Conservation (phyloP, 2,888 invertebrate species). For the Ectemnius cavifrons region DNA sequence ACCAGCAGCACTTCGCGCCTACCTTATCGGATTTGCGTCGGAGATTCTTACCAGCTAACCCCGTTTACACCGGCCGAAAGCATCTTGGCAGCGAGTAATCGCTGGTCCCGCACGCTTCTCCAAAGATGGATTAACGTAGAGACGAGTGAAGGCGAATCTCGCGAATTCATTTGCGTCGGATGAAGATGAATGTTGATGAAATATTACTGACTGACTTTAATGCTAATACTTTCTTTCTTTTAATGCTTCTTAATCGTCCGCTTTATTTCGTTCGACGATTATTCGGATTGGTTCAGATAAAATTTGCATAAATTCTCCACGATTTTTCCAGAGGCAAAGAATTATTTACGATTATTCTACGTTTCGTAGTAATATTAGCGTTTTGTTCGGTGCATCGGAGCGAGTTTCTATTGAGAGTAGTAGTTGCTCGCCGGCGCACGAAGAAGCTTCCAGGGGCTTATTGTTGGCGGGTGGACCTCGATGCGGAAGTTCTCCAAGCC, state of each 20-base stretch:
- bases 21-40: neutral
- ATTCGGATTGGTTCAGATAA: neutral
- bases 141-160: neutral
- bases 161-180: neutral
- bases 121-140: neutral
- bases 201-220: neutral
- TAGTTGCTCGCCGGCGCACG: no score
- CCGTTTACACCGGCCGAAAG: neutral
- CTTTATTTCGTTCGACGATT: neutral
- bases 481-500: neutral
- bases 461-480: neutral
- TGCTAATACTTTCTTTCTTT: neutral
- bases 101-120: neutral
- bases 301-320: no score
- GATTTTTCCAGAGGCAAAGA: no score
- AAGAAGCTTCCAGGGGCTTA: neutral
- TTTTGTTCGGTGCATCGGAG: no score
- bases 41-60: neutral
- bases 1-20: constrained; percentile 8
- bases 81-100: neutral
- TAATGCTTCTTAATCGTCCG: neutral
- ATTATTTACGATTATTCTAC: no score
- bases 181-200: neutral
- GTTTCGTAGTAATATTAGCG: no score
- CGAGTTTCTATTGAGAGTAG: no score